Conservation (phyloP, 2,888 invertebrate species). For the Chrysolina americana region DNA sequence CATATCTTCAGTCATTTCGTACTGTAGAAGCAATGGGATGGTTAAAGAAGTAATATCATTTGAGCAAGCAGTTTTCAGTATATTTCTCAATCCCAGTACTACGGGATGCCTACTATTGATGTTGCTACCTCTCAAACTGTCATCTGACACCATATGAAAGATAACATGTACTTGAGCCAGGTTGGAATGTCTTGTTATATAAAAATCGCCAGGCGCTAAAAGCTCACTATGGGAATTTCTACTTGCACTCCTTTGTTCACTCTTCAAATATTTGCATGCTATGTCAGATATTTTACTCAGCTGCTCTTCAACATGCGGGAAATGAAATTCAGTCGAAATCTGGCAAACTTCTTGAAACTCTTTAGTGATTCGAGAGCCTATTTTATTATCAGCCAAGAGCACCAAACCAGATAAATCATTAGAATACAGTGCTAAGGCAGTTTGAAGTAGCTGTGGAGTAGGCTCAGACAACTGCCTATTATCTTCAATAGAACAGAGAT, state of each 20-base stretch:
- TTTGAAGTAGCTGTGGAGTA: conserved; percentile 88
- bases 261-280: conserved; percentile 60
- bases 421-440: conserved; percentile 94
- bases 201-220: conserved; percentile 88
- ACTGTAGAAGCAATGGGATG: conserved; percentile 91
- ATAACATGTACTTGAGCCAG: conserved; percentile 94
- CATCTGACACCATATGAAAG: conserved; percentile 95
- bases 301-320: conserved; percentile 88
- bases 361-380: conserved; percentile 66
- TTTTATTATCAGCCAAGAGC: conserved; percentile 79
- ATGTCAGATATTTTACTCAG: conserved; percentile 77
- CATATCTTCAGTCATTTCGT: conserved; percentile 97
- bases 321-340: conserved; percentile 95
- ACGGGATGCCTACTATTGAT: conserved; percentile 97
- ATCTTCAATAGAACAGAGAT: conserved; percentile 77
- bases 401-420: conserved; percentile 91
- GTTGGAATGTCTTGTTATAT: conserved; percentile 92
- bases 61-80: conserved; percentile 94
- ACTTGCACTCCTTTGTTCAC: conserved; percentile 50
- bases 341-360: conserved; percentile 82
- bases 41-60: conserved; percentile 95
- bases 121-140: conserved; percentile 78
- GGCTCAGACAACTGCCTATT: conserved; percentile 70
- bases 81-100: conserved; percentile 94
- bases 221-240: conserved; percentile 70